These are phyloP conservation scores for Hydrolagus affinis DNA, from an alignment of 2,113 vertebrate species.

Conservation along the genomic window DNA sequence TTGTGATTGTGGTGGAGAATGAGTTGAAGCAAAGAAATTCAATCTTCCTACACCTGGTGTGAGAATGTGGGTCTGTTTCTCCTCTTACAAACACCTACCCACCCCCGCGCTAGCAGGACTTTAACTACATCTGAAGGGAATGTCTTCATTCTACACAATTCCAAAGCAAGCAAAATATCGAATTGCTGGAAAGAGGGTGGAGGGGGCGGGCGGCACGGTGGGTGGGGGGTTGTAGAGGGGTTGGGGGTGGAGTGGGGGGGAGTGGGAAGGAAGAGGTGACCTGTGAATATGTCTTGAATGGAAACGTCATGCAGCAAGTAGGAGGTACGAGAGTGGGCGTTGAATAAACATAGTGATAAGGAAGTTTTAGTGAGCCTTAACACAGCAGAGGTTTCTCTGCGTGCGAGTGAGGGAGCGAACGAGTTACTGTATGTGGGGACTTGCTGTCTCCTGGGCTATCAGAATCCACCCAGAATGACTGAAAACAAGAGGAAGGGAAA, in stretches of 20 bases:
- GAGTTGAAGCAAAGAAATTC: background rate
- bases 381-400: background rate
- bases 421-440: background rate
- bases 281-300: background rate
- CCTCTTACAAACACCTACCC: background rate
- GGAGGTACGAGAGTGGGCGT: conserved; percentile 19
- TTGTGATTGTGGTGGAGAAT: background rate
- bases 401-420: background rate
- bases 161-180: background rate
- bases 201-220: background rate
- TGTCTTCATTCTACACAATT: background rate
- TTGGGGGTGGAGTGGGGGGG: too few relatives aligned
- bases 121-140: background rate
- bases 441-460: background rate
- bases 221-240: too few relatives aligned
- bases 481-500: conserved; percentile 24
- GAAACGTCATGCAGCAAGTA: conserved; percentile 25
- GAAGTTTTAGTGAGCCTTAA: conserved; percentile 17
- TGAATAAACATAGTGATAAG: conserved; percentile 21
- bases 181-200: background rate
- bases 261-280: too few relatives aligned
- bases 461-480: conserved; percentile 19
- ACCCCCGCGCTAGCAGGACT: background rate
- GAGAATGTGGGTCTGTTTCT: background rate
- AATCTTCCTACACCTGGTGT: background rate